These are phyloP conservation scores for Aphodius granarius DNA, from an alignment of 2,888 invertebrate species.

Conservation along the genomic window DNA sequence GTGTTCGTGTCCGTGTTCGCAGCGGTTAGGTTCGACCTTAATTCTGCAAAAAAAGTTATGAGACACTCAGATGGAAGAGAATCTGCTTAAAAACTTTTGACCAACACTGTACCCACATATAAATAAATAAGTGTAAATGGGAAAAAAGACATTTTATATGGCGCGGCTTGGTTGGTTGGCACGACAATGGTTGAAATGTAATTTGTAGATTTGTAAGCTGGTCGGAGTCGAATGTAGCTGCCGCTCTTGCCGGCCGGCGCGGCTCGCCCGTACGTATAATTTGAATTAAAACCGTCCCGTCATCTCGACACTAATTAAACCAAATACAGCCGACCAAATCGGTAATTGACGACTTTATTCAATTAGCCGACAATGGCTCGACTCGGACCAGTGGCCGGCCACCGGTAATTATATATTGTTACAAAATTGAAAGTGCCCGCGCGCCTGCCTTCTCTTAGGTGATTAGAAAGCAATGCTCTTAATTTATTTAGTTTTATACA, in stretches of 20 bases:
- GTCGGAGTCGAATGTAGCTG: not conserved
- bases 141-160: conserved; percentile 29
- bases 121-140: conserved; percentile 38
- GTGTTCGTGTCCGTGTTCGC: too few relatives aligned
- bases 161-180: conserved; percentile 21
- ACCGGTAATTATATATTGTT: conserved; percentile 21
- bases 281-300: conserved; percentile 47
- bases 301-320: conserved; percentile 48
- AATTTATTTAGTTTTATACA: conserved; percentile 1
- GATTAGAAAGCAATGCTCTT: conserved; percentile 7
- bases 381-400: not conserved
- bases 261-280: conserved; percentile 35
- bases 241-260: conserved; percentile 12
- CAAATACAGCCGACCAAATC: conserved; percentile 36
- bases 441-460: conserved; percentile 10
- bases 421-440: conserved; percentile 16
- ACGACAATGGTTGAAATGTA: conserved; percentile 43
- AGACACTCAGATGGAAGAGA: too few relatives aligned
- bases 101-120: conserved; percentile 29
- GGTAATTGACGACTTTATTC: conserved; percentile 26
- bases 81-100: not conserved
- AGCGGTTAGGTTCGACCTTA: too few relatives aligned
- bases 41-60: too few relatives aligned
- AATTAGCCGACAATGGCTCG: conserved; percentile 19
- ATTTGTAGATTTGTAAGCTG: conserved; percentile 46